A percentile compares a stretch with the other conserved stretches of the same genome.
Evolutionary conservation across 2,888 invertebrate genomes (phyloP).

Genomic region (Brachylomia viminalis): DNA sequence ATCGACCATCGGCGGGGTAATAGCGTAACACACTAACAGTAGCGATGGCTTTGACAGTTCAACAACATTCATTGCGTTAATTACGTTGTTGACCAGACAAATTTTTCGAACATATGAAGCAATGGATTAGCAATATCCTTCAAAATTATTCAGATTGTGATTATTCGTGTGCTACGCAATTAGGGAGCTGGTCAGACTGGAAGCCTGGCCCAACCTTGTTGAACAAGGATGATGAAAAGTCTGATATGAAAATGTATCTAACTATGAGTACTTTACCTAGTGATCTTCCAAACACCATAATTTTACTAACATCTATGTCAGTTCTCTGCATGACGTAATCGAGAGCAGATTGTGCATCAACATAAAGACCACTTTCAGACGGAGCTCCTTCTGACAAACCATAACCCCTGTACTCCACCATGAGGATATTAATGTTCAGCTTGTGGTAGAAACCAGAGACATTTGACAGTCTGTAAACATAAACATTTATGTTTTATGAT

Average conservation of each 20-base stretch:
- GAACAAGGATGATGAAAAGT: not conserved
- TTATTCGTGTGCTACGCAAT: too few relatives aligned
- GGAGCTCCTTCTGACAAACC: conserved; percentile 97
- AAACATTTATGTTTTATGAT: not conserved
- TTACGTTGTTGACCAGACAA: too few relatives aligned
- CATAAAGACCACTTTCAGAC: conserved; percentile 96
- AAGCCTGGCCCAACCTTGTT: not conserved
- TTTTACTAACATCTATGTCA: conserved; percentile 96
- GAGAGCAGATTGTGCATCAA: conserved; percentile 96
- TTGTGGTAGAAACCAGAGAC: conserved; percentile 96
- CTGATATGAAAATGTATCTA: conserved; percentile 1
- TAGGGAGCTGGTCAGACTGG: too few relatives aligned
- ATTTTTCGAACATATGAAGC: too few relatives aligned
- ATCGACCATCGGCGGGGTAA: too few relatives aligned
- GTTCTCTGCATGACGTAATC: conserved; percentile 95
- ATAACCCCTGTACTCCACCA: conserved; percentile 99
- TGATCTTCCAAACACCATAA: conserved; percentile 97
- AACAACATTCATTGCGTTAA: too few relatives aligned
- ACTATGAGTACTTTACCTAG: conserved; percentile 90
- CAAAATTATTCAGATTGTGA: too few relatives aligned
- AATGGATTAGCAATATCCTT: too few relatives aligned
- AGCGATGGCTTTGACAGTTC: too few relatives aligned
- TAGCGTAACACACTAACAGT: too few relatives aligned
- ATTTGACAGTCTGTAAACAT: conserved; percentile 93
- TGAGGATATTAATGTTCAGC: conserved; percentile 95